Evolutionary conservation across 2,888 invertebrate genomes (phyloP).

Genomic region (Eumacrocentrus americanus): DNA sequence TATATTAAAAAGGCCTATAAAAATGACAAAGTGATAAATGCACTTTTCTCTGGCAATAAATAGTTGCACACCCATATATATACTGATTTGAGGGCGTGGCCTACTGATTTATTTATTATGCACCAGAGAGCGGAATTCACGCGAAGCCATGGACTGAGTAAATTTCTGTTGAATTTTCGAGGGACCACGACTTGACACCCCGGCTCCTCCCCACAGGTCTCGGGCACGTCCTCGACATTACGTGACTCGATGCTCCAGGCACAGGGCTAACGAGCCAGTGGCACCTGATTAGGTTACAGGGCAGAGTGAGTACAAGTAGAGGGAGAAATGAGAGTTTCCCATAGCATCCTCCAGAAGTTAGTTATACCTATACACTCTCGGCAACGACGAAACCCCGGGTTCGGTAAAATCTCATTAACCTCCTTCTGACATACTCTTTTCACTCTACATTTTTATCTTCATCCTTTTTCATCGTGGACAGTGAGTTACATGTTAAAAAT

Average conservation of each 20-base stretch:
- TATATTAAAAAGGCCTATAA: too few species aligned
- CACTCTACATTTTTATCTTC: not conserved
- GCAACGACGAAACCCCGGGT: not conserved
- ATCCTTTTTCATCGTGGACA: not conserved
- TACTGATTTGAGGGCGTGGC: not conserved
- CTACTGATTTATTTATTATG: conserved; percentile 2
- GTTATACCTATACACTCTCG: not conserved
- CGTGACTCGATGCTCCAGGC: conserved; percentile 28
- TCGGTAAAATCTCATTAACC: not conserved
- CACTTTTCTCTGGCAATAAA: not conserved
- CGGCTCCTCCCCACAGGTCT: conserved; percentile 1
- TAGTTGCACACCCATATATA: not conserved
- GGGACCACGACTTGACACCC: conserved; percentile 14
- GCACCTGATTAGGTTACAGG: conserved; percentile 30
- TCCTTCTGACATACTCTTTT: not conserved
- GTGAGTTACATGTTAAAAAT: not conserved
- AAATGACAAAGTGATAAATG: too few species aligned
- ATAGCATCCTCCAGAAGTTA: not conserved
- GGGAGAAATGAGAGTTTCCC: not conserved
- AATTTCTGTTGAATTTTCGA: conserved; percentile 15
- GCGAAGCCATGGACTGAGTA: not conserved
- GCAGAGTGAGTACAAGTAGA: not conserved
- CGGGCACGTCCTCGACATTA: conserved; percentile 25
- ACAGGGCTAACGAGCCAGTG: conserved; percentile 22
- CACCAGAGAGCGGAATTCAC: not conserved